Evolutionary conservation across 2,797 vertebrate genomes (phyloP).

Genomic region (Sebastes ruberrimus): DNA sequence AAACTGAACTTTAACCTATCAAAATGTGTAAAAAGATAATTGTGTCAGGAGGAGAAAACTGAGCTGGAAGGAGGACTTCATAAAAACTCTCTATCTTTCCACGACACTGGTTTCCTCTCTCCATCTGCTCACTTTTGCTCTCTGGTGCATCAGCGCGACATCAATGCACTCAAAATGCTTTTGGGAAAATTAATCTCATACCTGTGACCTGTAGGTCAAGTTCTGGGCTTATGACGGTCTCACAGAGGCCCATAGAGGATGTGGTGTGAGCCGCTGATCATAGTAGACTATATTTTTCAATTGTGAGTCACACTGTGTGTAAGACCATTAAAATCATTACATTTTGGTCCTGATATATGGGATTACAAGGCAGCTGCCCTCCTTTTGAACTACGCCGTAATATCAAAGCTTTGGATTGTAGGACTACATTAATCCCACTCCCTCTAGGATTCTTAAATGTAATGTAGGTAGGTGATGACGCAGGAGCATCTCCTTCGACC

Average conservation of each 20-base stretch:
- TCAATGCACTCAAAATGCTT: constrained; percentile 51
- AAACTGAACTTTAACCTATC: neutral
- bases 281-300: constrained; percentile 14
- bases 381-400: constrained; percentile 28
- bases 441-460: constrained; percentile 33
- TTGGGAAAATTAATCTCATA: constrained; percentile 54
- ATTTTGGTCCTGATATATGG: constrained; percentile 34
- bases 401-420: constrained; percentile 36
- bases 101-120: neutral
- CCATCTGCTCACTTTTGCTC: constrained; percentile 1
- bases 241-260: constrained; percentile 2
- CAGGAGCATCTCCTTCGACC: constrained; percentile 16
- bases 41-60: neutral
- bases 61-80: neutral
- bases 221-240: constrained; percentile 24
- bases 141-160: neutral
- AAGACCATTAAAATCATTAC: constrained; percentile 62
- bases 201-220: constrained; percentile 36
- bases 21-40: neutral
- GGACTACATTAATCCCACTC: constrained; percentile 47
- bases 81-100: neutral
- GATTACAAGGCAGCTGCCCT: constrained; percentile 58
- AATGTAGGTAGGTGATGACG: constrained; percentile 31
- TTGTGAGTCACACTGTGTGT: constrained; percentile 26
- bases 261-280: constrained; percentile 11